These are phyloP conservation scores for Hapalemur alaotrensis DNA, from an alignment of 2,797 vertebrate species.

Conservation along the genomic window DNA sequence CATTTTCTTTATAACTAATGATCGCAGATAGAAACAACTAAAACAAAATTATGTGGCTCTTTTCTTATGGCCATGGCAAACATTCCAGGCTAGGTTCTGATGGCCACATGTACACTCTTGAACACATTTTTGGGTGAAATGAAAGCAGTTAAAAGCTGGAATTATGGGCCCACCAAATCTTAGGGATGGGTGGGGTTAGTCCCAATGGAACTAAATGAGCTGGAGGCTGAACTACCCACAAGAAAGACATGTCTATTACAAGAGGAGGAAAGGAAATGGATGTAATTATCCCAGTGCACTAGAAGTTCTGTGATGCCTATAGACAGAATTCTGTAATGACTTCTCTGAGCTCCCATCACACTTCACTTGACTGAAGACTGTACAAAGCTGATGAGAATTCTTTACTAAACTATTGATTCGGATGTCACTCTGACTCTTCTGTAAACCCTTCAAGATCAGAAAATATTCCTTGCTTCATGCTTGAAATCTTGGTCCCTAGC, in stretches of 20 bases:
- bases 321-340: not conserved
- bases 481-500: not conserved
- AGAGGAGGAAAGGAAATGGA: not conserved
- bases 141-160: not conserved
- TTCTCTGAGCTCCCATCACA: not conserved
- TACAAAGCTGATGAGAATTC: not conserved
- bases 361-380: not conserved
- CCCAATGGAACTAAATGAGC: not conserved
- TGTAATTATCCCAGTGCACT: not conserved
- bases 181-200: rapidly evolving
- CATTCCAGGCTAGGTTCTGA: not conserved
- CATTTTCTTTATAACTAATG: not conserved
- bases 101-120: not conserved
- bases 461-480: not conserved
- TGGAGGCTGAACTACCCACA: not conserved
- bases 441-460: not conserved
- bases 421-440: not conserved
- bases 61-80: not conserved
- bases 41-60: not conserved
- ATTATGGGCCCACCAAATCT: not conserved
- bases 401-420: not conserved
- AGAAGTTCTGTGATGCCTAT: not conserved
- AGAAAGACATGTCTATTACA: not conserved
- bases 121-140: not conserved
- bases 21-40: not conserved